phyloP scores from a whole-genome alignment of 2,888 invertebrate genomes.

The Aphrophora alni region DNA sequence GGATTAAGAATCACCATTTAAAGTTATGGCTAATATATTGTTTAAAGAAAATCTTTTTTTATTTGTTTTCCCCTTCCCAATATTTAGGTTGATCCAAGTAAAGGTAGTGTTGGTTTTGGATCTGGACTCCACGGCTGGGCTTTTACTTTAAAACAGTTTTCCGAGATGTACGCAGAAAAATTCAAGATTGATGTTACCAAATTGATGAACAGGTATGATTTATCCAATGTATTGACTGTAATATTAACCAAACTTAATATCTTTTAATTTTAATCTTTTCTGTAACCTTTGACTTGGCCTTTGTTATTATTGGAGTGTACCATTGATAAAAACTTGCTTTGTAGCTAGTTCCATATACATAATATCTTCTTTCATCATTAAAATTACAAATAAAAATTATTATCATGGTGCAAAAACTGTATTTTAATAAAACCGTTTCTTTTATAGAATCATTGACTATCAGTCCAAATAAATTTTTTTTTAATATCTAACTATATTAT shows the following conservation, averaged over 20 bases:
- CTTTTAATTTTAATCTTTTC: background rate
- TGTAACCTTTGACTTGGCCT: background rate
- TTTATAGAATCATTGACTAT: too few relatives aligned
- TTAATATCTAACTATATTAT: too few relatives aligned
- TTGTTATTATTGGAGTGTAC: background rate
- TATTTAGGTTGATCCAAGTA: constrained; percentile 89
- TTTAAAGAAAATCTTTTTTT: too few relatives aligned
- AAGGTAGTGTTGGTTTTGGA: constrained; percentile 99
- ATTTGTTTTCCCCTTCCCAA: too few relatives aligned
- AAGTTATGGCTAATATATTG: too few relatives aligned
- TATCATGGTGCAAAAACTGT: too few relatives aligned
- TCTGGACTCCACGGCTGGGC: constrained; percentile 99
- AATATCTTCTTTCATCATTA: too few relatives aligned
- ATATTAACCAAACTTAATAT: background rate
- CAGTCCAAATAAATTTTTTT: too few relatives aligned
- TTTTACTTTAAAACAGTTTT: constrained; percentile 98
- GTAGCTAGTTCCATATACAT: too few relatives aligned
- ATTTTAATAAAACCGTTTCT: too few relatives aligned
- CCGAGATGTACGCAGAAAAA: constrained; percentile 98
- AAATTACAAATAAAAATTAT: too few relatives aligned
- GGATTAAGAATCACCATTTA: too few relatives aligned
- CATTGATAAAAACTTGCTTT: background rate
- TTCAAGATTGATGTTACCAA: constrained; percentile 97
- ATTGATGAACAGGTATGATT: constrained; percentile 84
- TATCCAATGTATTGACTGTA: background rate